phyloP scores from a whole-genome alignment of 2,113 vertebrate species.

The Seriola dumerili region DNA sequence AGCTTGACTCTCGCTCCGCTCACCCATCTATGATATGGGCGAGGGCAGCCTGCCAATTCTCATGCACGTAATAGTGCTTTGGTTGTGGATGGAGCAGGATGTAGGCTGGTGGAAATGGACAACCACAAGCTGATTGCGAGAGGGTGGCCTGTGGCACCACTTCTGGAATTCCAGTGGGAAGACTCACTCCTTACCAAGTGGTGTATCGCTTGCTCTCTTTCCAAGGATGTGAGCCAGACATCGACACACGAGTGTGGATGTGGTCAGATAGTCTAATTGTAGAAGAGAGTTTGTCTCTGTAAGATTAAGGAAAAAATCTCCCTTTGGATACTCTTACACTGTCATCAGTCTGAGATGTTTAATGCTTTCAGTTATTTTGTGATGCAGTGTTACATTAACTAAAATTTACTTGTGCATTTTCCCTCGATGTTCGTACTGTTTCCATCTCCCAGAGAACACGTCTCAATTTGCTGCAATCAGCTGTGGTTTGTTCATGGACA shows the following conservation, averaged over 20 bases:
- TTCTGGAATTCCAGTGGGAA: constrained; percentile 70
- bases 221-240: constrained; percentile 65
- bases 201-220: constrained; percentile 63
- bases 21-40: constrained; percentile 58
- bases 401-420: constrained; percentile 12
- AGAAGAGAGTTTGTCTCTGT: constrained; percentile 23
- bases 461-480: constrained; percentile 35
- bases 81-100: constrained; percentile 69
- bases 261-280: constrained; percentile 54
- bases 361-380: constrained; percentile 42
- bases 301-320: constrained; percentile 21
- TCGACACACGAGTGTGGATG: constrained; percentile 32
- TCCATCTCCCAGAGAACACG: constrained; percentile 10
- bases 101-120: constrained; percentile 60
- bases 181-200: constrained; percentile 47
- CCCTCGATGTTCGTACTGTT: constrained; percentile 11
- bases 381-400: constrained; percentile 43
- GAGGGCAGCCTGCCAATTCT: constrained; percentile 63
- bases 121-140: constrained; percentile 74
- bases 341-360: constrained; percentile 46
- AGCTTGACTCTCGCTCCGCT: constrained; percentile 51
- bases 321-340: constrained; percentile 18
- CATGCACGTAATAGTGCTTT: constrained; percentile 68
- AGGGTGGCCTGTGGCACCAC: constrained; percentile 66
- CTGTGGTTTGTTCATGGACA: constrained; percentile 42